A percentile compares a stretch with the other conserved stretches of the same genome.
phyloP scores from a whole-genome alignment of 2,113 vertebrate genomes.

The Bagarius yarrelli region DNA sequence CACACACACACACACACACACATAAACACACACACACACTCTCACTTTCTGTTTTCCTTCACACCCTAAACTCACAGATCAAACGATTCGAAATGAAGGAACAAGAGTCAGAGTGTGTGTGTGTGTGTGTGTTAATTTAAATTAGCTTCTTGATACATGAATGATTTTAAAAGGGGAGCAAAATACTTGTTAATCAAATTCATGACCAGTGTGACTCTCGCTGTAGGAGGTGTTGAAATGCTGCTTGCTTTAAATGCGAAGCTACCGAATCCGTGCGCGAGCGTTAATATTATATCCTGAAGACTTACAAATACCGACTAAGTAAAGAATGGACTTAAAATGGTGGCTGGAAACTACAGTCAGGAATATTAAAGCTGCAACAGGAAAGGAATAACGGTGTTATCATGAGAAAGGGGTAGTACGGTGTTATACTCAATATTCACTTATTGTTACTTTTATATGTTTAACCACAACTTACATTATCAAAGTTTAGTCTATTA shows the following conservation, averaged over 20 bases:
- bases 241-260: not conserved
- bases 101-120: not conserved
- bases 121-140: not conserved
- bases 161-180: not conserved
- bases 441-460: not conserved
- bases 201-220: not conserved
- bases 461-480: not conserved
- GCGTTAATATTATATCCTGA: not conserved
- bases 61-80: not conserved
- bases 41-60: not conserved
- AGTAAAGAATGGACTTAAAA: too few species aligned
- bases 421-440: too few species aligned
- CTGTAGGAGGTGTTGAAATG: not conserved
- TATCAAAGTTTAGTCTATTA: not conserved
- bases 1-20: not conserved
- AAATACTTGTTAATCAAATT: not conserved
- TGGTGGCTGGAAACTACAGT: too few species aligned
- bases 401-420: too few species aligned
- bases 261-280: not conserved
- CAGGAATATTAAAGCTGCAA: not conserved
- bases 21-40: too few species aligned
- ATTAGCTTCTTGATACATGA: not conserved
- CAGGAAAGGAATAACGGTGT: too few species aligned
- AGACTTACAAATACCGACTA: not conserved
- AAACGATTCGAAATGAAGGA: not conserved